Conservation (phyloP, 2,797 vertebrate species). For the Notolabrus celidotus region DNA sequence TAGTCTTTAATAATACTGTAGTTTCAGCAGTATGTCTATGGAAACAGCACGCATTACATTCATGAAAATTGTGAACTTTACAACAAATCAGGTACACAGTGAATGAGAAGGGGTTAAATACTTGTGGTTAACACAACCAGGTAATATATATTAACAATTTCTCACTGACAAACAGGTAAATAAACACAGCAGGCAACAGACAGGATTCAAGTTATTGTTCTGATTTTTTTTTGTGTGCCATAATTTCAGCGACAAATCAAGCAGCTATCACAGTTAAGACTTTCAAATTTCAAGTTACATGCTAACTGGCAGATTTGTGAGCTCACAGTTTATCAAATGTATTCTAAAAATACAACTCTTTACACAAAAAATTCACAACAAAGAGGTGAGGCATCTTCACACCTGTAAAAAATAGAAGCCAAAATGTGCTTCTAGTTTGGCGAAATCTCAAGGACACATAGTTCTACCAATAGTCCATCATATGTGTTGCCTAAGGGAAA, state of each 20-base stretch:
- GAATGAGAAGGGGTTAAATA: slow-evolving; percentile 31
- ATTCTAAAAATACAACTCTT: slow-evolving; percentile 52
- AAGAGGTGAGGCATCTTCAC: slow-evolving; percentile 47
- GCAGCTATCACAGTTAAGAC: slow-evolving; percentile 56
- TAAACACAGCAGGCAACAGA: slow-evolving; percentile 63
- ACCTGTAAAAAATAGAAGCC: slow-evolving; percentile 48
- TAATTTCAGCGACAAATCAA: slow-evolving; percentile 24
- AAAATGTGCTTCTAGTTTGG: slow-evolving; percentile 18
- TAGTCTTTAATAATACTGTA: slow-evolving; percentile 43
- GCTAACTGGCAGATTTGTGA: slow-evolving; percentile 50
- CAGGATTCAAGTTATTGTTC: slow-evolving; percentile 45
- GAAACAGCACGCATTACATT: slow-evolving; percentile 35
- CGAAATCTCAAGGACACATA: slow-evolving; percentile 22
- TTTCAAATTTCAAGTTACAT: slow-evolving; percentile 56
- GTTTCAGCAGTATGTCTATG: slow-evolving; percentile 32
- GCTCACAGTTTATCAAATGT: slow-evolving; percentile 60
- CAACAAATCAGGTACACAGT: slow-evolving; percentile 21
- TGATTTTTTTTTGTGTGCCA: slow-evolving; percentile 22
- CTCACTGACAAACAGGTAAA: slow-evolving; percentile 30
- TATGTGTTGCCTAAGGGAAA: slow-evolving; percentile 81
- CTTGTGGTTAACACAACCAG: slow-evolving; percentile 40
- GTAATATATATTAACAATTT: slow-evolving; percentile 31
- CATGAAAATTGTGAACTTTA: slow-evolving; percentile 19
- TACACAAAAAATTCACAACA: slow-evolving; percentile 52
- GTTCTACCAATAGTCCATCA: slow-evolving; percentile 13